Percentiles rank a stretch among this genome's conserved stretches.
Conservation (phyloP, 2,797 vertebrate species). For the Prionace glauca region DNA sequence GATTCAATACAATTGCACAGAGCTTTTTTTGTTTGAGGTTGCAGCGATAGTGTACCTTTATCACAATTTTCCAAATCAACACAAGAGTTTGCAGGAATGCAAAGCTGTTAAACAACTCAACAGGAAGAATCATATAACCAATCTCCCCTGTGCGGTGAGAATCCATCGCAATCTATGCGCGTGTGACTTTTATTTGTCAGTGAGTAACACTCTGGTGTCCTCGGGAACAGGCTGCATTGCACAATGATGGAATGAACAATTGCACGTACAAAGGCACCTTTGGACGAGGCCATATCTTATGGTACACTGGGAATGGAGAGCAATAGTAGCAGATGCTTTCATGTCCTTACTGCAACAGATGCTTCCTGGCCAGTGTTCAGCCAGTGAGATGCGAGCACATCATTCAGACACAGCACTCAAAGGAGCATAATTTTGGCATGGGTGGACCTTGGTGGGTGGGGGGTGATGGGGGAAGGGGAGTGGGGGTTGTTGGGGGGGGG, state of each 20-base stretch:
- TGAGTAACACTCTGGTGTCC: conserved; percentile 52
- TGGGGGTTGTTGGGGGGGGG: conserved; percentile 46
- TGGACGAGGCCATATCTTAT: conserved; percentile 78
- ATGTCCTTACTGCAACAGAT: conserved; percentile 71
- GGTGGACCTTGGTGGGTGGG: conserved; percentile 48
- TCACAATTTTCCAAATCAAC: neutral
- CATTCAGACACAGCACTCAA: conserved; percentile 50
- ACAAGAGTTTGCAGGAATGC: conserved; percentile 7
- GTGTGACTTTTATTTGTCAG: neutral
- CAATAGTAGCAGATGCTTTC: conserved; percentile 92
- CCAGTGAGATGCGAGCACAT: conserved; percentile 58
- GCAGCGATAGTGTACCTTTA: neutral
- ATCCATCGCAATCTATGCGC: neutral
- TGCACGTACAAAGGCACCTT: conserved; percentile 83
- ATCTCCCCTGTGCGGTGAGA: neutral
- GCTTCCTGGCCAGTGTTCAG: conserved; percentile 70
- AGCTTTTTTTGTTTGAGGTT: neutral
- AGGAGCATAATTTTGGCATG: conserved; percentile 48
- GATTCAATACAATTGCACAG: neutral
- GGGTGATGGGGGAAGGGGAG: conserved; percentile 44
- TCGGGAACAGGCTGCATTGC: conserved; percentile 73
- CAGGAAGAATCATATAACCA: neutral
- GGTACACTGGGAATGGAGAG: conserved; percentile 83
- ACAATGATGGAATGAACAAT: conserved; percentile 90
- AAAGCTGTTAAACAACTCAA: neutral